A percentile compares a stretch with the other conserved stretches of the same genome.
Evolutionary conservation across 2,888 invertebrate genomes (phyloP).

Genomic region (Cremastinae sp.): DNA sequence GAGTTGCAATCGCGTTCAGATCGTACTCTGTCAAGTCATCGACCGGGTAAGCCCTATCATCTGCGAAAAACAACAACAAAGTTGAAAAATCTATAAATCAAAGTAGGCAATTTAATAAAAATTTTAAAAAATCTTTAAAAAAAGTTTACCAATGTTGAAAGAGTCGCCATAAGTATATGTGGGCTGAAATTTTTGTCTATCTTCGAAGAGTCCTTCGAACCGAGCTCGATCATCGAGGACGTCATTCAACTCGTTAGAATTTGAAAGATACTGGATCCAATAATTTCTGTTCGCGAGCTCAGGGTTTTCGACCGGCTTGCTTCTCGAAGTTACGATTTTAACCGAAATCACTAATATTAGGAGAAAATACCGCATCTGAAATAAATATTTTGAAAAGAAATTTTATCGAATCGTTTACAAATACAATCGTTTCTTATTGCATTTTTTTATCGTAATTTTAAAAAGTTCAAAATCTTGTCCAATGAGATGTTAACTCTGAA

Average conservation of each 20-base stretch:
- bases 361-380: slow-evolving; percentile 61
- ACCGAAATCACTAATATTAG: slow-evolving; percentile 58
- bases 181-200: slow-evolving; percentile 21
- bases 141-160: slow-evolving; percentile 10
- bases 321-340: slow-evolving; percentile 59
- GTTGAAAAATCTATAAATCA: background rate
- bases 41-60: slow-evolving; percentile 55
- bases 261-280: slow-evolving; percentile 34
- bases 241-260: background rate
- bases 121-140: no score
- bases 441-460: no score
- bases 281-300: slow-evolving; percentile 17
- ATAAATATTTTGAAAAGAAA: slow-evolving; percentile 2
- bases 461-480: no score
- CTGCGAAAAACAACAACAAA: no score
- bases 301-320: slow-evolving; percentile 56
- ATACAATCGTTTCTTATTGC: no score
- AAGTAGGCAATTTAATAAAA: background rate
- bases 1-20: slow-evolving; percentile 59
- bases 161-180: slow-evolving; percentile 25
- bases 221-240: slow-evolving; percentile 13
- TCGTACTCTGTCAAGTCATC: slow-evolving; percentile 63
- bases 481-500: no score
- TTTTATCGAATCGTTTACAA: background rate
- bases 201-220: slow-evolving; percentile 18